Percentiles rank a stretch among this genome's conserved stretches.
Evolutionary conservation across 2,888 invertebrate species (phyloP).

Genomic region (Apocheima hispidaria): DNA sequence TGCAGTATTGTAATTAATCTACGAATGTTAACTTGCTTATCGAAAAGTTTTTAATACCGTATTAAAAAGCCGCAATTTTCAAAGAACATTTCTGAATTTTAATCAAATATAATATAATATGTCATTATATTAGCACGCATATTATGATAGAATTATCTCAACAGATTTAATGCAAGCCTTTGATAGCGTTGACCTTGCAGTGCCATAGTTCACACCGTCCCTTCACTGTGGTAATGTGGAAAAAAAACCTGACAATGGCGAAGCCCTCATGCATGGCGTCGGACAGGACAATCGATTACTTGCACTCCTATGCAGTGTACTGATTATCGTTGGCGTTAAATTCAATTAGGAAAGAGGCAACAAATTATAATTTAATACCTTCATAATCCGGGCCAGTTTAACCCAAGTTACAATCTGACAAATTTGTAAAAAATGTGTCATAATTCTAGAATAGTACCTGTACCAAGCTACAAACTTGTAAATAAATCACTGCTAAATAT

Average conservation of each 20-base stretch:
- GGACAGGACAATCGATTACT: constrained; percentile 83
- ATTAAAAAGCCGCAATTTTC: no score
- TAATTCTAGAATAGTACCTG: no score
- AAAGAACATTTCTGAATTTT: no score
- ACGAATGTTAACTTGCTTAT: no score
- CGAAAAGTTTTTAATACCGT: not conserved
- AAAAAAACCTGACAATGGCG: constrained; percentile 79
- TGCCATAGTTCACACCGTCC: constrained; percentile 82
- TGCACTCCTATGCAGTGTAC: constrained; percentile 76
- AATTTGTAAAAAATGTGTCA: no score
- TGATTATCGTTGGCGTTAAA: constrained; percentile 77
- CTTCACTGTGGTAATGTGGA: constrained; percentile 83
- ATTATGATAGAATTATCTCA: constrained; percentile 38
- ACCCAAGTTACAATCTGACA: no score
- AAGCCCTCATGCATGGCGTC: constrained; percentile 72
- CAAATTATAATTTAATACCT: no score
- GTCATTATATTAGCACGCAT: constrained; percentile 11
- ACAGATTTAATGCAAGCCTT: constrained; percentile 69
- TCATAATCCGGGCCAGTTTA: no score
- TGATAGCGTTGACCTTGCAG: constrained; percentile 79
- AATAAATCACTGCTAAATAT: no score
- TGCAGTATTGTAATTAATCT: no score
- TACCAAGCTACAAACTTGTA: no score
- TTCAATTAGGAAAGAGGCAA: constrained; percentile 74
- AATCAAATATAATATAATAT: no score